Evolutionary conservation across 2,797 vertebrate species (phyloP).

Genomic region (Amblyopsis hoosieri): DNA sequence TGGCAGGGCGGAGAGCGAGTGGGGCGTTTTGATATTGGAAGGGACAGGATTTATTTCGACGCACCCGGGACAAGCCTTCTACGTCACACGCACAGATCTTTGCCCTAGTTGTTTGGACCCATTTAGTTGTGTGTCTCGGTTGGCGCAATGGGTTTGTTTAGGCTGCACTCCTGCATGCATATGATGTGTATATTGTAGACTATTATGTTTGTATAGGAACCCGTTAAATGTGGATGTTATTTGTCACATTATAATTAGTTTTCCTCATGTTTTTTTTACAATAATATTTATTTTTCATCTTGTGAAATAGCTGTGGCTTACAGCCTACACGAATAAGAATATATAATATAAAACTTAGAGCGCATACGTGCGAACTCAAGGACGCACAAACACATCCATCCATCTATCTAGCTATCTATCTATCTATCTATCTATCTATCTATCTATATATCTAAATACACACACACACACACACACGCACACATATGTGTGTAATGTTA

Average conservation of each 20-base stretch:
- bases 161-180: neutral
- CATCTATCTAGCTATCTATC: too few relatives aligned
- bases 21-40: slow-evolving; percentile 21
- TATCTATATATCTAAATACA: too few relatives aligned
- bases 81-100: too few relatives aligned
- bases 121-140: slow-evolving; percentile 68
- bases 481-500: too few relatives aligned
- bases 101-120: too few relatives aligned
- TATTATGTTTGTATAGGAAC: slow-evolving; percentile 15
- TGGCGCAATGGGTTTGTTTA: slow-evolving; percentile 40
- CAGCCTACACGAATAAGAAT: neutral
- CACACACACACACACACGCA: too few relatives aligned
- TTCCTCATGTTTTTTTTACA: slow-evolving; percentile 11
- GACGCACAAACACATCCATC: slow-evolving; percentile 33
- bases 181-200: neutral
- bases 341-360: too few relatives aligned
- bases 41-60: slow-evolving; percentile 29
- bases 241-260: neutral
- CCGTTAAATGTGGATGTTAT: neutral
- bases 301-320: slow-evolving; percentile 20
- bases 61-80: slow-evolving; percentile 32
- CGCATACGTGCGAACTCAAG: too few relatives aligned
- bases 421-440: too few relatives aligned
- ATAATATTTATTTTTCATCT: neutral
- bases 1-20: slow-evolving; percentile 12